A percentile compares a stretch with the other conserved stretches of the same genome.
phyloP scores from a whole-genome alignment of 2,888 invertebrate genomes.

The Diachrysia chrysitis region DNA sequence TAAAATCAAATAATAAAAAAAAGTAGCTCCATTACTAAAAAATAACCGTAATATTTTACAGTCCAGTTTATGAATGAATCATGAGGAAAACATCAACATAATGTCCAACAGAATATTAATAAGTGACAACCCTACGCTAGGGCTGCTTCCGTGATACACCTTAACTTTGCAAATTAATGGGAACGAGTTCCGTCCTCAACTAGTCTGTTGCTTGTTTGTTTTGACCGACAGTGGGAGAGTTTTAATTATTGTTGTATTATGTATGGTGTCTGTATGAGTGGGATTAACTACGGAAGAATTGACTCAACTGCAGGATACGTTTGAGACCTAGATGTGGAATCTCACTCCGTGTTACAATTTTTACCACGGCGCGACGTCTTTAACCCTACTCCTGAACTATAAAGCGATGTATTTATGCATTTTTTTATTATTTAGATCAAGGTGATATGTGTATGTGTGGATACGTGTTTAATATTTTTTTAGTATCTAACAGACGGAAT shows the following conservation, averaged over 20 bases:
- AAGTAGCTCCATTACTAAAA: too few relatives aligned
- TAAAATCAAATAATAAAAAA: too few relatives aligned
- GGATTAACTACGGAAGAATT: background rate
- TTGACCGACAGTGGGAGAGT: conserved; percentile 11
- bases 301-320: background rate
- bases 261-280: background rate
- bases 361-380: too few relatives aligned
- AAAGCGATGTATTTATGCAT: too few relatives aligned
- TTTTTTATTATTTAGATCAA: too few relatives aligned
- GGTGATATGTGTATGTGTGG: too few relatives aligned
- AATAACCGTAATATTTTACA: background rate
- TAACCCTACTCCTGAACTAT: too few relatives aligned
- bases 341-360: too few relatives aligned
- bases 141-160: conserved; percentile 27
- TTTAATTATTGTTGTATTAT: conserved; percentile 17
- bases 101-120: conserved; percentile 1
- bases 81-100: background rate
- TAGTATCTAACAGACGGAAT: too few relatives aligned
- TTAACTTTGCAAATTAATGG: conserved; percentile 47
- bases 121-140: conserved; percentile 21
- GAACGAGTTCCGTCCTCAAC: conserved; percentile 36
- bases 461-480: too few relatives aligned
- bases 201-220: conserved; percentile 33
- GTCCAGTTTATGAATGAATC: background rate
- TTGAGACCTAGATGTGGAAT: too few relatives aligned